phyloP scores from a whole-genome alignment of 2,888 invertebrate genomes.

The Caenorhabditis japonica region DNA sequence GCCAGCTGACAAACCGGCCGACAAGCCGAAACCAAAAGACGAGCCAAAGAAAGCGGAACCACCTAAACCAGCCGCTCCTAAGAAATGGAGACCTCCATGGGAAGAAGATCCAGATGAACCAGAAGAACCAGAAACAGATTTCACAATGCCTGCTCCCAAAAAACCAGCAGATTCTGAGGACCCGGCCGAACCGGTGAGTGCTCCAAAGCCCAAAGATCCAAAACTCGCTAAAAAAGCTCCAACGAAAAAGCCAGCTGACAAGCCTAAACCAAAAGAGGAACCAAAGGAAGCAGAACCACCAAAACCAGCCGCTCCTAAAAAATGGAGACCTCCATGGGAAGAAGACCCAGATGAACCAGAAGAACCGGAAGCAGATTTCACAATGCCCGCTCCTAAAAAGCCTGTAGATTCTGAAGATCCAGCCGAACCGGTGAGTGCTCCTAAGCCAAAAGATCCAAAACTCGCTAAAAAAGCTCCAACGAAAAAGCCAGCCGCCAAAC shows the following conservation, averaged over 20 bases:
- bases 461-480: constrained; percentile 34
- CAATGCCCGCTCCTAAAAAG: constrained; percentile 34
- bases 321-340: constrained; percentile 51
- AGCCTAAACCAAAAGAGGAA: constrained; percentile 30
- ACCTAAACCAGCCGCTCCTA: constrained; percentile 12
- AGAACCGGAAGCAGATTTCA: constrained; percentile 43
- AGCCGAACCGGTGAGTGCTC: constrained; percentile 50
- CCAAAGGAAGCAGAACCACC: constrained; percentile 24
- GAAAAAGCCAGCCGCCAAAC: constrained; percentile 20
- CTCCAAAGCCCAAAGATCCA: constrained; percentile 41
- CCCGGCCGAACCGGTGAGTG: constrained; percentile 30
- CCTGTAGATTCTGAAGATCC: constrained; percentile 54
- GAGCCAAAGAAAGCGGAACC: constrained; percentile 1
- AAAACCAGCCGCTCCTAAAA: constrained; percentile 44
- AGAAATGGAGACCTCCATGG: constrained; percentile 35
- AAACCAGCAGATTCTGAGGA: constrained; percentile 51
- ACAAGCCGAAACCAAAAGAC: constrained; percentile 17
- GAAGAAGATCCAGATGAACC: constrained; percentile 1
- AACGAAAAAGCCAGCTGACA: constrained; percentile 12
- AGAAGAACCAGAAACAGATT: constrained; percentile 58
- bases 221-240: constrained; percentile 42
- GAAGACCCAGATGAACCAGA: constrained; percentile 39
- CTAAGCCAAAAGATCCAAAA: constrained; percentile 48
- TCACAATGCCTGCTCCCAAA: constrained; percentile 41
- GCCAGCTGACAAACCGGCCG: constrained; percentile 5